Percentiles rank a stretch among this genome's conserved stretches.
These are phyloP conservation scores for Dicentrarchus labrax DNA, from an alignment of 2,113 vertebrate genomes.

Conservation along the genomic window DNA sequence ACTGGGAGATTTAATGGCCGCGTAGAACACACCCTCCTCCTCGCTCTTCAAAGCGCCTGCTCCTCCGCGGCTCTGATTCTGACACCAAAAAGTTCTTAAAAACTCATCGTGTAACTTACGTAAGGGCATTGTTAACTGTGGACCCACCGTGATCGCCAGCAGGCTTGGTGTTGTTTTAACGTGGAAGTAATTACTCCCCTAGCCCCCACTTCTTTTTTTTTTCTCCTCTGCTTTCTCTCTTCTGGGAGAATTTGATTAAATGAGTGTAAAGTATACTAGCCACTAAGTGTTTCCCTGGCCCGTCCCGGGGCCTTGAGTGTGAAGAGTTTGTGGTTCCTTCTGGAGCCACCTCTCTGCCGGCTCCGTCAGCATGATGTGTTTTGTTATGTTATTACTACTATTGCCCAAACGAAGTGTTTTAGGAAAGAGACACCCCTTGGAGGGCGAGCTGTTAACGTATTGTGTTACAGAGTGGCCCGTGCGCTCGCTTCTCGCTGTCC, in stretches of 20 bases:
- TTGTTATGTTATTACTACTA: constrained; percentile 58
- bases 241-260: constrained; percentile 71
- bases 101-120: constrained; percentile 59
- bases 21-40: constrained; percentile 38
- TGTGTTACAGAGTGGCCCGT: constrained; percentile 10
- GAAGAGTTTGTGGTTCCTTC: constrained; percentile 57
- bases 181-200: constrained; percentile 76
- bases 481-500: constrained; percentile 31
- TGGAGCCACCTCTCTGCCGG: constrained; percentile 41
- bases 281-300: constrained; percentile 66
- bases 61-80: constrained; percentile 40
- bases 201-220: background rate
- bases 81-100: constrained; percentile 48
- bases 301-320: constrained; percentile 37
- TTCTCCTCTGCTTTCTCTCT: constrained; percentile 15
- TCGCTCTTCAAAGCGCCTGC: constrained; percentile 52
- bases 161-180: constrained; percentile 73
- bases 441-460: constrained; percentile 22
- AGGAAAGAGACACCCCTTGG: constrained; percentile 41
- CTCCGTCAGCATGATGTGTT: constrained; percentile 53
- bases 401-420: constrained; percentile 55
- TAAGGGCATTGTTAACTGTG: constrained; percentile 66
- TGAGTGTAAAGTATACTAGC: constrained; percentile 61
- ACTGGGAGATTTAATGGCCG: constrained; percentile 49
- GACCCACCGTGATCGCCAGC: constrained; percentile 57